Conservation (phyloP, 2,888 invertebrate species). For the Lepidocyrtinus sp. region DNA sequence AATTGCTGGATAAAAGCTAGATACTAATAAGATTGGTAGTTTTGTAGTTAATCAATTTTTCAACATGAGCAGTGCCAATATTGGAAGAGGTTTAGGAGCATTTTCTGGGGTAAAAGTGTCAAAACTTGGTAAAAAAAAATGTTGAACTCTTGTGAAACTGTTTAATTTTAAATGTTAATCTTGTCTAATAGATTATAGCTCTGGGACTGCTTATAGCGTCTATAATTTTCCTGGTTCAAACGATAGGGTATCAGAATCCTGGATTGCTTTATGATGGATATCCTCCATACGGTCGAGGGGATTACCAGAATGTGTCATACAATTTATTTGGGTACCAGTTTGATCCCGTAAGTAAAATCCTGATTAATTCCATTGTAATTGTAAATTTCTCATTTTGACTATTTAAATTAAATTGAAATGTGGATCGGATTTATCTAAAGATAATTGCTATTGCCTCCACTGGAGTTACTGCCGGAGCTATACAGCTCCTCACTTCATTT, state of each 20-base stretch:
- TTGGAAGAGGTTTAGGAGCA: slow-evolving; percentile 26
- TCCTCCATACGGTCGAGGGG: slow-evolving; percentile 46
- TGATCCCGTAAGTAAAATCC: slow-evolving; percentile 43
- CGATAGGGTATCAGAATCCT: slow-evolving; percentile 58
- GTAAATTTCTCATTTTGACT: slow-evolving; percentile 17
- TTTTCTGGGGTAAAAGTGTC: slow-evolving; percentile 38
- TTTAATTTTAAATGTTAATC: no score
- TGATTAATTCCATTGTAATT: slow-evolving; percentile 47
- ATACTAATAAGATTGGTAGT: no score
- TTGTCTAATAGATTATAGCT: slow-evolving; percentile 38
- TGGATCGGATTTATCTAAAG: neutral
- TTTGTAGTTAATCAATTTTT: neutral
- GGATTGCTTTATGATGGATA: slow-evolving; percentile 55
- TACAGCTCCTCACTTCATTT: slow-evolving; percentile 58
- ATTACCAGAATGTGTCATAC: slow-evolving; percentile 60
- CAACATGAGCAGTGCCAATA: slow-evolving; percentile 26
- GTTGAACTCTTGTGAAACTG: no score
- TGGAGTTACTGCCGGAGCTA: slow-evolving; percentile 53
- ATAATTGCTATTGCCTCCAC: slow-evolving; percentile 48
- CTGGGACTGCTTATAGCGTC: slow-evolving; percentile 37
- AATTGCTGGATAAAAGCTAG: no score
- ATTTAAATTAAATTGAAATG: neutral
- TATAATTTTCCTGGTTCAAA: slow-evolving; percentile 38
- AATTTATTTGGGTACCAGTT: slow-evolving; percentile 63
- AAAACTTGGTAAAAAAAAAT: neutral